These are phyloP conservation scores for Acanthiza pusilla DNA, from an alignment of 2,797 vertebrate genomes.

Conservation along the genomic window DNA sequence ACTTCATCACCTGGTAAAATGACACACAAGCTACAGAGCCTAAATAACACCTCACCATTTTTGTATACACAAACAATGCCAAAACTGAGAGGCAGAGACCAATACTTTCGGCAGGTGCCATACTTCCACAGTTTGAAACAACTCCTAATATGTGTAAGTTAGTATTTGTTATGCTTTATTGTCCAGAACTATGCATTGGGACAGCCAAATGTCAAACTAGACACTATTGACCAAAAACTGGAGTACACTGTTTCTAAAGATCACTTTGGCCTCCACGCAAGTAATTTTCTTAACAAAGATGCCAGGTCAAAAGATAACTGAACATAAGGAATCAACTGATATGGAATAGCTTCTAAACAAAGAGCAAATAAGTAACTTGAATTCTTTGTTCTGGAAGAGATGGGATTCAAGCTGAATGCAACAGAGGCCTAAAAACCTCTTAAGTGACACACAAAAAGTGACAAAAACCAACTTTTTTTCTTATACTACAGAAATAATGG, in stretches of 20 bases:
- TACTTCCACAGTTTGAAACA: not conserved
- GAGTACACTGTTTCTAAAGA: not conserved
- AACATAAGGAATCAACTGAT: not conserved
- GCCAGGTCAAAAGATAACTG: not conserved
- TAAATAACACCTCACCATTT: not conserved
- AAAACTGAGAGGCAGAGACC: not conserved
- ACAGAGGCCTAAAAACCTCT: not conserved
- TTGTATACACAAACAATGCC: not conserved
- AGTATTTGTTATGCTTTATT: not conserved
- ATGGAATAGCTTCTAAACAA: not conserved
- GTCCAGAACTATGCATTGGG: not conserved
- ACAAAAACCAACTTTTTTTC: not conserved
- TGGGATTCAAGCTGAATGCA: rapidly evolving
- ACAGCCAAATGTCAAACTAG: not conserved
- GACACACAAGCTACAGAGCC: not conserved
- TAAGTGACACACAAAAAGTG: not conserved
- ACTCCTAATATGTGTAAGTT: not conserved
- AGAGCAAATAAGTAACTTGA: not conserved
- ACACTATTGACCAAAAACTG: not conserved
- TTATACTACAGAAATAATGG: not conserved
- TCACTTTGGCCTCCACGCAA: not conserved
- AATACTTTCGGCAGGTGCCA: not conserved
- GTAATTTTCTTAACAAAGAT: not conserved
- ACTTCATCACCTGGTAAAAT: not conserved
- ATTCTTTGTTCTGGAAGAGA: not conserved